Conservation (phyloP, 1,140 invertebrate species). For the Diorhabda carinulata region DNA sequence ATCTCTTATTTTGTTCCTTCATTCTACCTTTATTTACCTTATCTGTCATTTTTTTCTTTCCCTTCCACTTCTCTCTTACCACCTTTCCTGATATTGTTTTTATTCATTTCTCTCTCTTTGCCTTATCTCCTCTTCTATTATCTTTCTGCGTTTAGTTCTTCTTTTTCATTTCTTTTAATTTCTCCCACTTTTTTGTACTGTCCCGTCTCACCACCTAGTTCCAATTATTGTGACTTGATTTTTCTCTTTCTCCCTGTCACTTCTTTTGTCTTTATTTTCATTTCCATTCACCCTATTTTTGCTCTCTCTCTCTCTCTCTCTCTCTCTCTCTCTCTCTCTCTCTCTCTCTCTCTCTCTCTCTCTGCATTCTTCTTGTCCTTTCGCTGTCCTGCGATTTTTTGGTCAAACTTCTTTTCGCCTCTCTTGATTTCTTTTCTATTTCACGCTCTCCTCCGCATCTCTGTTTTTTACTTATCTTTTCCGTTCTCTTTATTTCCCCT, state of each 20-base stretch:
- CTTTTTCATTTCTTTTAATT: too few species aligned
- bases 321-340: slow-evolving; percentile 22
- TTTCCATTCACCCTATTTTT: neutral
- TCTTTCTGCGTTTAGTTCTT: slow-evolving; percentile 6
- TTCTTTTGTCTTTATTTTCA: too few species aligned
- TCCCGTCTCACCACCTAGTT: too few species aligned
- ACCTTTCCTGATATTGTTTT: slow-evolving; percentile 20
- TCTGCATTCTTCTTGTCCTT: too few species aligned
- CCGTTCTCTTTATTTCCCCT: too few species aligned
- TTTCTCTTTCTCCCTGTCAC: slow-evolving; percentile 12
- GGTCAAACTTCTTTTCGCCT: too few species aligned
- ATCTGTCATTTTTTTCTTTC: slow-evolving; percentile 24
- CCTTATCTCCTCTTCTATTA: slow-evolving; percentile 25
- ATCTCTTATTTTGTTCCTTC: neutral
- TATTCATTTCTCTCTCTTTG: slow-evolving; percentile 20
- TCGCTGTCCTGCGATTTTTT: too few species aligned
- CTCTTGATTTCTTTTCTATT: too few species aligned
- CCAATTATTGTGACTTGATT: neutral
- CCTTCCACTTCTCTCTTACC: neutral
- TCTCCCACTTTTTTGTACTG: too few species aligned
- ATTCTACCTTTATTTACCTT: slow-evolving; percentile 11
- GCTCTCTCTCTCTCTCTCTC: slow-evolving; percentile 5
- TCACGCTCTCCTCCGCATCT: too few species aligned
- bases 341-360: neutral
- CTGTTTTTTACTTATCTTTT: too few species aligned